These are phyloP conservation scores for Drosophila kanapiae DNA, from an alignment of 1,140 invertebrate species.

Conservation along the genomic window DNA sequence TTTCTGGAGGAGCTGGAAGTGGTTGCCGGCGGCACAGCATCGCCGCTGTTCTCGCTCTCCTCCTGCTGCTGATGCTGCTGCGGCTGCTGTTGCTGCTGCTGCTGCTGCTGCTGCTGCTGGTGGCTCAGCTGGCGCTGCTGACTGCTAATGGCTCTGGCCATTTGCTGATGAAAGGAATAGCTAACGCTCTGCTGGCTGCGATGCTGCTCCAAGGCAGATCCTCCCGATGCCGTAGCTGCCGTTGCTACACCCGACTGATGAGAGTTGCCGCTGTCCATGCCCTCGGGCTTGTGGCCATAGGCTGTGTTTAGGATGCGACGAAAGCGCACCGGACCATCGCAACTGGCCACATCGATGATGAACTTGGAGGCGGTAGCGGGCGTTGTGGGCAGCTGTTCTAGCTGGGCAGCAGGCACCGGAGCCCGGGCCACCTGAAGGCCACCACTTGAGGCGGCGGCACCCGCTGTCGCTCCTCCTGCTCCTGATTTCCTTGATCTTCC, in stretches of 20 bases:
- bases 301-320: slow-evolving; percentile 92
- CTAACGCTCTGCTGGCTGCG: slow-evolving; percentile 82
- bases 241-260: neutral
- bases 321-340: slow-evolving; percentile 94
- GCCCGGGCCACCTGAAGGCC: slow-evolving; percentile 70
- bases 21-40: neutral
- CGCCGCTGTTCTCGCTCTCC: slow-evolving; percentile 77
- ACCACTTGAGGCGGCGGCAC: neutral
- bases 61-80: slow-evolving; percentile 42
- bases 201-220: slow-evolving; percentile 35
- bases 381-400: slow-evolving; percentile 26
- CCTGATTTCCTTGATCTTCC: neutral
- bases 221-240: slow-evolving; percentile 46
- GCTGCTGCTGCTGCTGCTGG: slow-evolving; percentile 56
- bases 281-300: slow-evolving; percentile 86
- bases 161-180: slow-evolving; percentile 84
- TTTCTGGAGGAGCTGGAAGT: slow-evolving; percentile 4
- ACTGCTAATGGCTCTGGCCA: slow-evolving; percentile 80
- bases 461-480: neutral
- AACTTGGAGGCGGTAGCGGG: slow-evolving; percentile 83
- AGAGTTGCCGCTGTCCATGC: slow-evolving; percentile 15
- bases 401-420: slow-evolving; percentile 59
- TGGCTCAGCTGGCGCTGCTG: slow-evolving; percentile 70
- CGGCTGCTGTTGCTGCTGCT: slow-evolving; percentile 39
- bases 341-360: slow-evolving; percentile 93